These are phyloP conservation scores for Melinaea menophilus DNA, from an alignment of 2,888 invertebrate genomes.

Conservation along the genomic window DNA sequence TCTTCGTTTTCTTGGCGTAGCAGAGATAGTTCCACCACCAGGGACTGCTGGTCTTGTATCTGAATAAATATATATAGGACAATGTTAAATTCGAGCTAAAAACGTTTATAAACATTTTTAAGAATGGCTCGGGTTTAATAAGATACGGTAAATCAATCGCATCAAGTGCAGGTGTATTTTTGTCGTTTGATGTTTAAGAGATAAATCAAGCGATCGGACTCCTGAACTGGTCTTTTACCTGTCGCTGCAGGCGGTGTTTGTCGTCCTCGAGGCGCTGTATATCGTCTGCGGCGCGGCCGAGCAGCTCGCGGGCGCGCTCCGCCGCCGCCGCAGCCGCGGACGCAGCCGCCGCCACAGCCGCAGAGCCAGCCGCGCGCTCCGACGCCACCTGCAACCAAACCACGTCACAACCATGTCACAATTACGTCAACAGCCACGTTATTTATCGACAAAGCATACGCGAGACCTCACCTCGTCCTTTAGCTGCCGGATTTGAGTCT, in stretches of 20 bases:
- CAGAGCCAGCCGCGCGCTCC: conserved; percentile 55
- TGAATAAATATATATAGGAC: too few species aligned
- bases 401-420: not conserved
- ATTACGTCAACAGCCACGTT: not conserved
- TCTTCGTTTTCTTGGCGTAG: conserved; percentile 73
- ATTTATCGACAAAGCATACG: not conserved
- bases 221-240: conserved; percentile 41
- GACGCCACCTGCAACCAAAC: conserved; percentile 53
- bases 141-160: too few species aligned
- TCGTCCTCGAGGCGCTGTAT: conserved; percentile 61
- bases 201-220: too few species aligned
- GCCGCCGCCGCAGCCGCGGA: conserved; percentile 62
- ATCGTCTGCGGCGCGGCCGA: conserved; percentile 60
- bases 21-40: conserved; percentile 67
- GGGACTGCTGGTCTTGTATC: conserved; percentile 72
- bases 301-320: conserved; percentile 59
- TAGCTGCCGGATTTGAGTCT: conserved; percentile 61
- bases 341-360: conserved; percentile 66
- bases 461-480: conserved; percentile 58
- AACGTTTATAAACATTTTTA: too few species aligned
- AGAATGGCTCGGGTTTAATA: too few species aligned
- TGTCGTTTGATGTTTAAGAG: too few species aligned
- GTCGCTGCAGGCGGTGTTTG: conserved; percentile 55
- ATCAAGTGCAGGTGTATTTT: too few species aligned
- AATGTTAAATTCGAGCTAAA: too few species aligned